Base-by-base conservation (phyloP, 2,797 vertebrate genomes). In the Lepilemur septentrionalis region DNA sequence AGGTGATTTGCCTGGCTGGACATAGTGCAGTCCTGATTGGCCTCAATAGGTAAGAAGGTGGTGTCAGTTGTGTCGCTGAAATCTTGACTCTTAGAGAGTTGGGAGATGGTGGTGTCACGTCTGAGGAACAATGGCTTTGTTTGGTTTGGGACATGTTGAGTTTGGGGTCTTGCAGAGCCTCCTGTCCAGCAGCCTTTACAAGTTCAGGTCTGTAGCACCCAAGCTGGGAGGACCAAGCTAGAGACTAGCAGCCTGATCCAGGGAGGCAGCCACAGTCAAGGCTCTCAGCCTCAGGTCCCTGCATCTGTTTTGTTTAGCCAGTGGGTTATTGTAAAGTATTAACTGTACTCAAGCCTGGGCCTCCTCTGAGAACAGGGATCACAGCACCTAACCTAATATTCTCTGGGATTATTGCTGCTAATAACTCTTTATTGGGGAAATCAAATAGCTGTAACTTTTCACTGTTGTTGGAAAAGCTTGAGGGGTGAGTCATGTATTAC, bases 381-480 rank as follows among this genome's bases (percentile, higher is more conserved):
- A 30, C 78, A 61, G 91, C 22, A n/a, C 81, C 94, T 94, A 91
- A 82, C 86, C 89, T 94, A 95, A 97, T 93, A 91, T 94, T 96
- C 85, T 70, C 85, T 22, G 18, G 46, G 52, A 86, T 95, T 95
- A 94, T 93, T 94, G 23, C 94, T 89, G 55, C 92, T 92, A 95
- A 95, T 91, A 93, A 97, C 80, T 96, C 96, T 93, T 97, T 96
- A 95, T 50, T 79, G 76, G 89, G 52, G 82, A 97, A 95, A 96
- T 95, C 93, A 96, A 97, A 93, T 82, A 70, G 80, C 69, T 85
- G 82, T 90, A 91, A 95, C 65, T 96, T 96, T 90, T 93, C 85
- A 52, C 85, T 95, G 91, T 69, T 93, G 88, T 61, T 96, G 87
- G 93, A 93, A 97, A 94, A 96, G 87, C 89, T 93, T 84, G 41